phyloP scores from a whole-genome alignment of 2,888 invertebrate genomes.

The Drosophila acutilabella region DNA sequence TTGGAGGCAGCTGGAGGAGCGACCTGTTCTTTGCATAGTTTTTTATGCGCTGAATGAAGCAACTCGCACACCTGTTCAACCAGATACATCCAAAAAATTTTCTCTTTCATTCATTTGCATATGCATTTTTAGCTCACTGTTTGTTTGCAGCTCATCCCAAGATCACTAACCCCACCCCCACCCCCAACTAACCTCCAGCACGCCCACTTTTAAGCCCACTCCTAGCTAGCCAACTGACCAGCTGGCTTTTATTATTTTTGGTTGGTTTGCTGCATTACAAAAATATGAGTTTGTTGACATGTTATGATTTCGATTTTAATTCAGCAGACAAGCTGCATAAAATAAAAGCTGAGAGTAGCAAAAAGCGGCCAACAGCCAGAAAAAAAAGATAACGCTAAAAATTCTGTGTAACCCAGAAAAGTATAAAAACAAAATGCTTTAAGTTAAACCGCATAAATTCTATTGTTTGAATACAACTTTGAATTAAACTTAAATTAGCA shows the following conservation, averaged over 20 bases:
- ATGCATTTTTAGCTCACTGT: conserved; percentile 50
- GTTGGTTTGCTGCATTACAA: conserved; percentile 64
- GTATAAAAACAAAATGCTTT: no score
- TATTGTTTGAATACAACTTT: conserved; percentile 8
- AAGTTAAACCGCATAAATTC: conserved; percentile 9
- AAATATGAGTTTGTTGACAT: conserved; percentile 68
- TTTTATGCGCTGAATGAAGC: conserved; percentile 56
- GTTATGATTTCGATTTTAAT: conserved; percentile 74
- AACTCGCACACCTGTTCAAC: conserved; percentile 69
- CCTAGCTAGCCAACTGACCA: conserved; percentile 1
- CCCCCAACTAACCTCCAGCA: no score
- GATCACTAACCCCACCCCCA: not conserved
- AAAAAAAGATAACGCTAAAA: no score
- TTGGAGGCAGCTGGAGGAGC: not conserved
- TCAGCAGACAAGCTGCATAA: conserved; percentile 20
- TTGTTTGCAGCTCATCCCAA: conserved; percentile 6
- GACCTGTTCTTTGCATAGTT: conserved; percentile 48
- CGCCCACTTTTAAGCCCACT: not conserved
- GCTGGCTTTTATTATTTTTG: conserved; percentile 61
- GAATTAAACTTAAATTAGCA: not conserved
- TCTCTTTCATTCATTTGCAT: conserved; percentile 61
- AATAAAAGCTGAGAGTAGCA: not conserved
- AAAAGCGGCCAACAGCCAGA: no score
- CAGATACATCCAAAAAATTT: conserved; percentile 13
- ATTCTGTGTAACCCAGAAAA: no score